Conservation (phyloP, 2,888 invertebrate genomes). For the Calliopum simillimum region DNA sequence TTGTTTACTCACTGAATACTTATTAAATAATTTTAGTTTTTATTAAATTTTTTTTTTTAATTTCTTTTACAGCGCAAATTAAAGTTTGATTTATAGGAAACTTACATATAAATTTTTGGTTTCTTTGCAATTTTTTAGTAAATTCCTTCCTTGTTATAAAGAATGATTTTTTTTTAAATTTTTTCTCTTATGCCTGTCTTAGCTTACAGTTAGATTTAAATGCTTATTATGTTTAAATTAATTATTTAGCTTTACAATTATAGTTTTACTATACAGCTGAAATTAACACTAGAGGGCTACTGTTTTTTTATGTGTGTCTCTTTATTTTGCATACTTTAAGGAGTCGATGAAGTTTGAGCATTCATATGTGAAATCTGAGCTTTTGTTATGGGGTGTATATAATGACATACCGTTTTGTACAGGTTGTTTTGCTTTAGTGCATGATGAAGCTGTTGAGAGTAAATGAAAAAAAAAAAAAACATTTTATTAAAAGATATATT, state of each 20-base stretch:
- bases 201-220: neutral
- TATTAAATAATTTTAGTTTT: neutral
- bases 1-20: neutral
- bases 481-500: no score
- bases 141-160: conserved; percentile 1
- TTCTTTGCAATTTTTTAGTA: neutral
- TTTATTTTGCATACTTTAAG: conserved; percentile 5
- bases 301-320: neutral
- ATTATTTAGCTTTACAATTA: conserved; percentile 3
- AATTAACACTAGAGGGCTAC: neutral
- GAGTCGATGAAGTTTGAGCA: conserved; percentile 4
- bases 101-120: neutral
- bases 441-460: neutral
- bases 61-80: neutral
- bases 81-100: conserved; percentile 8
- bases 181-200: neutral
- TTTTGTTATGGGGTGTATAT: neutral
- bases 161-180: neutral
- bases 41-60: neutral
- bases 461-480: neutral
- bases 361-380: neutral
- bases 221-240: neutral
- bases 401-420: neutral
- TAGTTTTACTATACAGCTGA: conserved; percentile 1
- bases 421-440: neutral